Percentiles rank a stretch among this genome's conserved stretches.
phyloP scores from a whole-genome alignment of 2,113 vertebrate species.

The Pipra filicauda region DNA sequence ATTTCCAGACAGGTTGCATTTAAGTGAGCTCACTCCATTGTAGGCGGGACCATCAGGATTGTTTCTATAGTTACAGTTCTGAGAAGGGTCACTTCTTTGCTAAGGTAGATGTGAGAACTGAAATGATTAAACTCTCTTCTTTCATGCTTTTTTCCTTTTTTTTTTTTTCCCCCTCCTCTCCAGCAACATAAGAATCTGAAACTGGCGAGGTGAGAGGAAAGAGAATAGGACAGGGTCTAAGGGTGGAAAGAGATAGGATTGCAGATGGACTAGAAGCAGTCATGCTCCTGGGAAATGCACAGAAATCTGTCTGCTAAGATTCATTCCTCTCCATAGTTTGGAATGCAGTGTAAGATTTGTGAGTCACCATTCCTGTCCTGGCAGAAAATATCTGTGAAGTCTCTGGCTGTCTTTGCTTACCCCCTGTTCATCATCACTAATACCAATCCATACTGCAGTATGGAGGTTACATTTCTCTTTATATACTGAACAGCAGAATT shows the following conservation, averaged over 20 bases:
- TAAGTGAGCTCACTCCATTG: not conserved
- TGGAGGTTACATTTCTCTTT: slow-evolving; percentile 22
- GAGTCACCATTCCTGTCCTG: slow-evolving; percentile 41
- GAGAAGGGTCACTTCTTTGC: not conserved
- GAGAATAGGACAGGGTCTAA: slow-evolving; percentile 40
- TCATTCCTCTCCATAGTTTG: slow-evolving; percentile 39
- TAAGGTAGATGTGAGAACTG: not conserved
- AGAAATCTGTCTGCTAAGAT: slow-evolving; percentile 51
- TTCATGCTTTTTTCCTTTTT: not conserved
- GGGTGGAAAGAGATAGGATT: slow-evolving; percentile 38
- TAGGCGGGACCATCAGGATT: not conserved
- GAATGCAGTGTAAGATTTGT: slow-evolving; percentile 56
- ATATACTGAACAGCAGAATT: not conserved
- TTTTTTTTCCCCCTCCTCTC: not conserved
- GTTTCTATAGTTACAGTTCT: not conserved
- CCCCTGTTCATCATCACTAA: slow-evolving; percentile 21
- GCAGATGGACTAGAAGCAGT: slow-evolving; percentile 32
- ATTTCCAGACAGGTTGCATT: not conserved
- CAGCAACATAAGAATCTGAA: not conserved
- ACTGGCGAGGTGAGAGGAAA: slow-evolving; percentile 34
- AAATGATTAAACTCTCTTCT: not conserved
- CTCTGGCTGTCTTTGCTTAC: slow-evolving; percentile 44
- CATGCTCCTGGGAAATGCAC: slow-evolving; percentile 37
- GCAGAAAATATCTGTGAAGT: slow-evolving; percentile 59
- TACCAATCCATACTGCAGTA: not conserved